Conservation (phyloP, 2,888 invertebrate species). For the Lasioglossum villosulum region DNA sequence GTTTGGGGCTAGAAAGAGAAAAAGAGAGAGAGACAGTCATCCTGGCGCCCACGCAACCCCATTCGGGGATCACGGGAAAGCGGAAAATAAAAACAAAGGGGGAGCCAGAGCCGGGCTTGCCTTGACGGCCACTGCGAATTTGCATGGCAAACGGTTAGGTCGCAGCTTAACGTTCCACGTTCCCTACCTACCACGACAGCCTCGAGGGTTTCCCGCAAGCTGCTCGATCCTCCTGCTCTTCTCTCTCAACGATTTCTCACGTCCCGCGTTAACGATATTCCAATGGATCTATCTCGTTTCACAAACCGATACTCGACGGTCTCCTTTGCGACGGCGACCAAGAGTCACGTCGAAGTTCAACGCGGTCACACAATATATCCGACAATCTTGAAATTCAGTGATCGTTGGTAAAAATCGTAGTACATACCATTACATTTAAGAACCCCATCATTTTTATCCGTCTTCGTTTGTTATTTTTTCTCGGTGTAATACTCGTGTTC, state of each 20-base stretch:
- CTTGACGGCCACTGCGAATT: conserved; percentile 38
- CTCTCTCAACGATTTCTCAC: neutral
- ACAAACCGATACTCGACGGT: neutral
- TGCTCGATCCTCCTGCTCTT: conserved; percentile 9
- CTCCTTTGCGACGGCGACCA: neutral
- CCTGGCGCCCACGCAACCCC: conserved; percentile 73
- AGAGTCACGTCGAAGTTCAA: neutral
- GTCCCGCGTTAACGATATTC: neutral
- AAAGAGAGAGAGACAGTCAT: conserved; percentile 57
- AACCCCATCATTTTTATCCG: neutral
- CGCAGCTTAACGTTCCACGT: neutral
- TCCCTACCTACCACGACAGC: neutral
- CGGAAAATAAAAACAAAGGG: conserved; percentile 50
- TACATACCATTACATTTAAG: no score
- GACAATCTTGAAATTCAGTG: no score
- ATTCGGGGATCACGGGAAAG: conserved; percentile 60
- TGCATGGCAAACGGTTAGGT: conserved; percentile 52
- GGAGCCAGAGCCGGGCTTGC: neutral
- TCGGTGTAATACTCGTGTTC: neutral
- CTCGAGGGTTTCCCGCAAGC: conserved; percentile 28
- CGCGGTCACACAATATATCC: neutral
- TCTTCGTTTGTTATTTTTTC: neutral
- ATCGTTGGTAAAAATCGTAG: no score
- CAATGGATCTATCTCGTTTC: neutral
- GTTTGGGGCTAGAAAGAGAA: neutral